Conservation (phyloP, 2,797 vertebrate species). For the Sorex maritimensis region DNA sequence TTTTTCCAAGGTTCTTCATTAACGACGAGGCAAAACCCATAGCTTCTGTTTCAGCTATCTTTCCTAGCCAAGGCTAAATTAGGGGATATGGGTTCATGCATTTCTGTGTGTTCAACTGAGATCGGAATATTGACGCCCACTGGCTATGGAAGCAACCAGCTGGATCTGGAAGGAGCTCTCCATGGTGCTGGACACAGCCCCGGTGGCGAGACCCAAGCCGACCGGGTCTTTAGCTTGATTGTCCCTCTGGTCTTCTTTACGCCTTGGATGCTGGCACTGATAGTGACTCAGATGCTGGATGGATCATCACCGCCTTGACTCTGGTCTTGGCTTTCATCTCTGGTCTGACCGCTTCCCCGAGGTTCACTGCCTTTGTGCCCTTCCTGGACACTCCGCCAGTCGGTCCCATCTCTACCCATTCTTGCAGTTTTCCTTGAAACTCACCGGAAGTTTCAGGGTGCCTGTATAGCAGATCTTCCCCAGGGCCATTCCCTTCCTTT, state of each 20-base stretch:
- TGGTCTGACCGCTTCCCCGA: neutral
- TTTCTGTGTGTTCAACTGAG: neutral
- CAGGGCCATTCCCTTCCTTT: neutral
- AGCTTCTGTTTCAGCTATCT: constrained; percentile 60
- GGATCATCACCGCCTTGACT: neutral
- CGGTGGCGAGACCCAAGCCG: neutral
- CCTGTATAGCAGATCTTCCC: neutral
- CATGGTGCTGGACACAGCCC: neutral
- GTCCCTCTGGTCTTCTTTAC: neutral
- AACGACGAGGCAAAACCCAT: constrained; percentile 48
- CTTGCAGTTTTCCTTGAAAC: neutral
- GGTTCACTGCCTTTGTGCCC: neutral
- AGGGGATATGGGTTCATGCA: neutral
- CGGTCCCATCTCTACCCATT: neutral
- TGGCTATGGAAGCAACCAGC: neutral
- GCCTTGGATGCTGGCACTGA: neutral
- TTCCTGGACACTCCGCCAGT: neutral
- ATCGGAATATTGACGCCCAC: neutral
- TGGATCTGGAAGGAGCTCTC: neutral
- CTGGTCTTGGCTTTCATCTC: neutral
- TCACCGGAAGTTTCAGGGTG: neutral
- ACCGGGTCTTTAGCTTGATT: neutral
- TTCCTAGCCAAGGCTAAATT: constrained; percentile 42
- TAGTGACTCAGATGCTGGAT: neutral
- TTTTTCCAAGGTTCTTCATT: constrained; percentile 73